Conservation (phyloP, 2,113 vertebrate species). For the Bufo gargarizans region DNA sequence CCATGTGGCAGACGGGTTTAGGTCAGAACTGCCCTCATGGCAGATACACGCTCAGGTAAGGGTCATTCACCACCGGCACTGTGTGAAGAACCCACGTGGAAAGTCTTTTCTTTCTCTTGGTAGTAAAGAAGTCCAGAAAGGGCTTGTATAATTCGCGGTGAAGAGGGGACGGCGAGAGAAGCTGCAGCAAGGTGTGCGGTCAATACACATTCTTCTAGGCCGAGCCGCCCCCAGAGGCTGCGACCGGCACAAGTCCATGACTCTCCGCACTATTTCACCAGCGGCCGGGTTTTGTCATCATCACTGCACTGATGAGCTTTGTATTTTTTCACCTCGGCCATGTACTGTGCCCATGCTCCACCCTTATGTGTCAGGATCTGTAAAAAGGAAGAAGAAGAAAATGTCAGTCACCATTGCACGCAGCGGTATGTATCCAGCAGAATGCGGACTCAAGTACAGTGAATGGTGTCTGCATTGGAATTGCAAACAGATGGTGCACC, state of each 20-base stretch:
- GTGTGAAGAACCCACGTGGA: neutral
- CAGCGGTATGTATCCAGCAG: too few relatives aligned
- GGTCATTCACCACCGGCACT: neutral
- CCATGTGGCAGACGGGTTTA: neutral
- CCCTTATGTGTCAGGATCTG: constrained; percentile 87
- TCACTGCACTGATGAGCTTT: constrained; percentile 96
- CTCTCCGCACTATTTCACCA: constrained; percentile 83
- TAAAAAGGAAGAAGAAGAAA: neutral
- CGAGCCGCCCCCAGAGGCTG: neutral
- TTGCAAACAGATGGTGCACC: too few relatives aligned
- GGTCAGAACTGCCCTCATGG: neutral
- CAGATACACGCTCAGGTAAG: neutral
- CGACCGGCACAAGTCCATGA: constrained; percentile 5
- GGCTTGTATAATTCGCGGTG: constrained; percentile 3
- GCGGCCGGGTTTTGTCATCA: constrained; percentile 92
- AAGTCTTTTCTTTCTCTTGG: constrained; percentile 38
- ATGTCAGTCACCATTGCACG: neutral
- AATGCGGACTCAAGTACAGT: too few relatives aligned
- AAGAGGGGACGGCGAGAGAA: neutral
- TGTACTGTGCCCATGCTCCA: constrained; percentile 94
- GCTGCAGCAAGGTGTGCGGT: neutral
- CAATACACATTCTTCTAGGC: neutral
- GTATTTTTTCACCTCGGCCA: constrained; percentile 98
- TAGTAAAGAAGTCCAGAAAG: neutral
- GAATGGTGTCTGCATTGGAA: too few relatives aligned